Percentiles rank a stretch among this genome's conserved stretches.
Conservation (phyloP, 2,888 invertebrate genomes). For the Tyria jacobaeae region DNA sequence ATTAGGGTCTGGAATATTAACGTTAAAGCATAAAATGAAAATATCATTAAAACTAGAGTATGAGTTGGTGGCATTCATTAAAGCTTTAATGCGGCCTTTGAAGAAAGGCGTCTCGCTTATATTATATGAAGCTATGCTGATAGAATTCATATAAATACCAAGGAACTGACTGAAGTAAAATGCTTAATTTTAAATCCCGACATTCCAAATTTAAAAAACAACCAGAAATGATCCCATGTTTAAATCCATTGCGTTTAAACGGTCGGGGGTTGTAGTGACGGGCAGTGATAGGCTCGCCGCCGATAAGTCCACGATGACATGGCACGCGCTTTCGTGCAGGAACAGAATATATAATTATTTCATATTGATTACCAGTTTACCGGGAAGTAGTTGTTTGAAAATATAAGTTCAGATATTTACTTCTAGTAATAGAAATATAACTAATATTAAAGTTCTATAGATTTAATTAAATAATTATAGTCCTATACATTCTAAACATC, state of each 20-base stretch:
- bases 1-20: no score
- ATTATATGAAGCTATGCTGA: no score
- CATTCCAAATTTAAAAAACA: conserved; percentile 37
- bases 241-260: conserved; percentile 47
- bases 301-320: conserved; percentile 71
- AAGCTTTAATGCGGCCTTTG: no score
- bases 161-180: not conserved
- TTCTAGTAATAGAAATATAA: not conserved
- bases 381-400: conserved; percentile 8
- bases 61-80: no score
- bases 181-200: conserved; percentile 4
- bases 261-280: conserved; percentile 57
- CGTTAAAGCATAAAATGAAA: no score
- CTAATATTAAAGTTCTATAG: no score
- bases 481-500: no score
- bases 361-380: conserved; percentile 36
- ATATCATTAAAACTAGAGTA: no score
- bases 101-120: not conserved
- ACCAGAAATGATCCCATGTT: conserved; percentile 37
- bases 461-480: no score
- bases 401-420: not conserved
- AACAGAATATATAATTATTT: conserved; percentile 51
- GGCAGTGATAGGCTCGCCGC: conserved; percentile 65
- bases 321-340: conserved; percentile 64
- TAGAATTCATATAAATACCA: not conserved